Percentiles rank a stretch among this genome's conserved stretches.
These are phyloP conservation scores for Callocephalon fimbriatum DNA, from an alignment of 2,113 vertebrate genomes.

Conservation along the genomic window DNA sequence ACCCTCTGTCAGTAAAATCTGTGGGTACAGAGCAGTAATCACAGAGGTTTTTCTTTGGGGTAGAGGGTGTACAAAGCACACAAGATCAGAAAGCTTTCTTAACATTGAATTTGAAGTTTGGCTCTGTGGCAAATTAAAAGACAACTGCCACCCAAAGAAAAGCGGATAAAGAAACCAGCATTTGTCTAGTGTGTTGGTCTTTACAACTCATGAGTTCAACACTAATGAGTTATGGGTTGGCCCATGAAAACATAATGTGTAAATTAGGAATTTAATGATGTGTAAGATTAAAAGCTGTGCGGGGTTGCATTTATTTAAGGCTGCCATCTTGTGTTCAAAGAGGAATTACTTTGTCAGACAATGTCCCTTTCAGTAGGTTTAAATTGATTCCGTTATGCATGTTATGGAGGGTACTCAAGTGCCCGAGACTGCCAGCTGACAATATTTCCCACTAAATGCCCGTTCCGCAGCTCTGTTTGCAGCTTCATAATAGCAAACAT, in stretches of 20 bases:
- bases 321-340: conserved; percentile 87
- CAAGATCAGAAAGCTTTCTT: conserved; percentile 15
- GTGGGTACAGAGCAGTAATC: not conserved
- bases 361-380: conserved; percentile 69
- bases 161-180: conserved; percentile 60
- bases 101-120: conserved; percentile 37
- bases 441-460: conserved; percentile 38
- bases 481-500: conserved; percentile 33
- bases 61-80: not conserved
- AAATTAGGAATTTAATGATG: conserved; percentile 90
- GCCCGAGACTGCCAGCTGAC: conserved; percentile 59
- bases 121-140: conserved; percentile 27
- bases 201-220: conserved; percentile 84
- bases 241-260: conserved; percentile 87
- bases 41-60: not conserved
- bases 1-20: not conserved
- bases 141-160: conserved; percentile 38
- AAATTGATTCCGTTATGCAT: conserved; percentile 66
- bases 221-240: conserved; percentile 88
- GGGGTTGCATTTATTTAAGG: conserved; percentile 85
- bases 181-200: conserved; percentile 75
- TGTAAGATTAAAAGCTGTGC: conserved; percentile 85
- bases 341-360: conserved; percentile 82
- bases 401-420: conserved; percentile 60
- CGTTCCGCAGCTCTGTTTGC: conserved; percentile 29